Base-by-base conservation (phyloP, 2,888 invertebrate species). In the Melanargia galathea region DNA sequence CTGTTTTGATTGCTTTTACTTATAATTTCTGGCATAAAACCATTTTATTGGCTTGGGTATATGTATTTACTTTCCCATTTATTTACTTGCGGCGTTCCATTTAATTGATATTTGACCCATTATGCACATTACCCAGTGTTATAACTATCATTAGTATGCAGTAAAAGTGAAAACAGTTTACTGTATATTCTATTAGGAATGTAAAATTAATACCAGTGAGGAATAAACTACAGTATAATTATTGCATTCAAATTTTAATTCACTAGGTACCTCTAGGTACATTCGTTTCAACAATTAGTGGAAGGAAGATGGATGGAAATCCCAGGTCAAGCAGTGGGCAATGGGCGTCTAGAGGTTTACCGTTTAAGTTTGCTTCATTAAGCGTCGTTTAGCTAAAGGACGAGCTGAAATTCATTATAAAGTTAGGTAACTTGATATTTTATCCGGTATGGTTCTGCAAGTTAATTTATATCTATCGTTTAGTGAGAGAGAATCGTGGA, bases 91-190 rank as follows among this genome's bases (percentile, higher is more conserved):
- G 6, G 40, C 40, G 5, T 16, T 18, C 16, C 18, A 18, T 16
- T 43, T 2, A 2, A 30, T 30, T 30, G 8, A 30, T 30, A 30
- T 30, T 30, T 30, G 6, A 30, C 30, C 7, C 30, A 30, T 30
- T 18, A 43, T 8, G 43, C 2, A 18, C 43, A 18, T 43, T 18
- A 43, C 8, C 43, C 18, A 18, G 18, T 43, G 8, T 43, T 43
- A 18, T 43, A 43, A 18, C 43, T 43, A 43, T 43, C 16, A 43
- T 43, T 43, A 43, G 43, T 8, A 43, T 43, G 43, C 43, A 43
- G 16, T 43, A 16, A 18, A 18, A 43, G 43, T 43, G 43, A 43
- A 43, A 18, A 43, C 43, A 43, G 16, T 43, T 43, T 43, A 16
- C 10, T 18, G 43, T 38, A 13, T 35, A 35, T 7, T 43, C 7